These are phyloP conservation scores for Zingel zingel DNA, from an alignment of 2,113 vertebrate species.

Conservation along the genomic window DNA sequence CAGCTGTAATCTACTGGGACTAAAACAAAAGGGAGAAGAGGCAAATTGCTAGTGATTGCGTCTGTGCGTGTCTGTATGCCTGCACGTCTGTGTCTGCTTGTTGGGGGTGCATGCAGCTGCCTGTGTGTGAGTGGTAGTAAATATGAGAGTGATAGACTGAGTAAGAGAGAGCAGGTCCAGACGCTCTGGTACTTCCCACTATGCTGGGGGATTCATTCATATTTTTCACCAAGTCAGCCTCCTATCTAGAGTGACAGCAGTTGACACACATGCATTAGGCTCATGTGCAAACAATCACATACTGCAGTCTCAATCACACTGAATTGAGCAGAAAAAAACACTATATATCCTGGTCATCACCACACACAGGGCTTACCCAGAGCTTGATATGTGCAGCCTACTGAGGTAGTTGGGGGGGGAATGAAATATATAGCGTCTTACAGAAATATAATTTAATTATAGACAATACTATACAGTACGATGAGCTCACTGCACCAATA, in stretches of 20 bases:
- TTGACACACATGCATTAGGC: not conserved
- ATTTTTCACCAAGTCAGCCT: slow-evolving; percentile 21
- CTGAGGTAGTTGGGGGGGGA: not conserved
- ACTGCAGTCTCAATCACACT: not conserved
- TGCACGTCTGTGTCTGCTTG: slow-evolving; percentile 33
- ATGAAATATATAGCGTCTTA: not conserved
- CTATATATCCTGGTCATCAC: not conserved
- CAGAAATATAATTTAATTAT: not conserved
- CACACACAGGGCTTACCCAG: not conserved
- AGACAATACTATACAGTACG: not conserved
- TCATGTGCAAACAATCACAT: not conserved
- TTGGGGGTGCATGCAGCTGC: slow-evolving; percentile 16
- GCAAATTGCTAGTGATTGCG: not conserved
- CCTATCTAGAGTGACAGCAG: slow-evolving; percentile 4
- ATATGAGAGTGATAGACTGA: slow-evolving; percentile 40
- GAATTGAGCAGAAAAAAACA: not conserved
- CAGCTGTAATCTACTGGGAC: slow-evolving; percentile 48
- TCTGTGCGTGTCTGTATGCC: slow-evolving; percentile 17
- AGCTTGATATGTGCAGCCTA: not conserved
- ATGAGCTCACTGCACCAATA: not conserved
- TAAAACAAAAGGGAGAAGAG: slow-evolving; percentile 6
- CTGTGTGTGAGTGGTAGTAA: slow-evolving; percentile 29
- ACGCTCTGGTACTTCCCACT: slow-evolving; percentile 7
- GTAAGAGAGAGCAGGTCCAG: slow-evolving; percentile 29
- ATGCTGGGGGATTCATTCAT: slow-evolving; percentile 40